Evolutionary conservation across 2,797 vertebrate species (phyloP).

Genomic region (Emydoidea blandingii): DNA sequence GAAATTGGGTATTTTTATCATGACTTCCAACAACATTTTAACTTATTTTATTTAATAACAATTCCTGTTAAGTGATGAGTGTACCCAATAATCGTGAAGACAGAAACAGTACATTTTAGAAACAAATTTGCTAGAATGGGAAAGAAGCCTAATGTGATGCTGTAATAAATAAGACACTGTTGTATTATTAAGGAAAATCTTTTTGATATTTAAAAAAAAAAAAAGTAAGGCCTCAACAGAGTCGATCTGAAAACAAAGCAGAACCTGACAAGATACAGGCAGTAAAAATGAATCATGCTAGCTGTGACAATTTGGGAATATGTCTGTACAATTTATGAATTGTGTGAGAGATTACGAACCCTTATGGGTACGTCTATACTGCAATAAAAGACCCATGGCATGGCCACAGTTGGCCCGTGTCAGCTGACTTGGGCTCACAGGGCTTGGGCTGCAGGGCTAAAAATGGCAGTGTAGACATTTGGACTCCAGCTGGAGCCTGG

Average conservation of each 20-base stretch:
- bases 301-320: background rate
- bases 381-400: background rate
- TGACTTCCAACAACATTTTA: background rate
- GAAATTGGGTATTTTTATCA: background rate
- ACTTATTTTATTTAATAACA: background rate
- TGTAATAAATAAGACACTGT: background rate
- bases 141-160: background rate
- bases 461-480: background rate
- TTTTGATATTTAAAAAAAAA: background rate
- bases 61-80: background rate
- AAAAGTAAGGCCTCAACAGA: background rate
- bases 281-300: background rate
- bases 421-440: background rate
- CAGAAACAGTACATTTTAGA: background rate
- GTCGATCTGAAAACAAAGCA: constrained; percentile 34
- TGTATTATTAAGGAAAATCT: background rate
- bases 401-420: background rate
- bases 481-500: too few relatives aligned
- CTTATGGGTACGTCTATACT: background rate
- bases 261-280: background rate
- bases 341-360: background rate
- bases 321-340: background rate
- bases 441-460: background rate
- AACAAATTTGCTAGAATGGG: background rate
- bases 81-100: background rate